phyloP scores from a whole-genome alignment of 1,140 invertebrate species.

The Triops cancriformis region DNA sequence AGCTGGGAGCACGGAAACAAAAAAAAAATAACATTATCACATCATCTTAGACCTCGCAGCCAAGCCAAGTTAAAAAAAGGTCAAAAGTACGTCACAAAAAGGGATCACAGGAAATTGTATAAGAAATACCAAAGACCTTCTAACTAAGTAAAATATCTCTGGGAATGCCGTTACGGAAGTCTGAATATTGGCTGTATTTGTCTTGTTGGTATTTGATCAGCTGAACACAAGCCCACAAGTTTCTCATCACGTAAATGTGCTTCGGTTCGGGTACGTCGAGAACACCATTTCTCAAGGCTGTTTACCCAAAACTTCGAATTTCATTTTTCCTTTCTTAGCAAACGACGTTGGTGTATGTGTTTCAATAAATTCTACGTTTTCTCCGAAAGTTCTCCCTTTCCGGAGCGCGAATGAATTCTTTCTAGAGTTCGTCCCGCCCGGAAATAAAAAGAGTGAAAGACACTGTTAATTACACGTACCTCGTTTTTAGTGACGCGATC shows the following conservation, averaged over 20 bases:
- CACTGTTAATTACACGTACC: constrained; percentile 45
- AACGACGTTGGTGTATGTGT: not conserved
- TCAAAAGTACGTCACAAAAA: not conserved
- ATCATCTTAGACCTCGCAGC: not conserved
- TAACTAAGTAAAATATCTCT: too few relatives aligned
- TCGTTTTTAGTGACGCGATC: constrained; percentile 97
- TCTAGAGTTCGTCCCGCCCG: not conserved
- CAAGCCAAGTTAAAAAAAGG: not conserved
- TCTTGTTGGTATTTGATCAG: not conserved
- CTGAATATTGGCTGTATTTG: not conserved
- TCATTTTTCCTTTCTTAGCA: not conserved
- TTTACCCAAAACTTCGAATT: not conserved
- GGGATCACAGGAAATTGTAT: not conserved
- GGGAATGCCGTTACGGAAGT: too few relatives aligned
- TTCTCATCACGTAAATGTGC: not conserved
- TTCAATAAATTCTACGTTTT: not conserved
- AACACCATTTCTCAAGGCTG: not conserved
- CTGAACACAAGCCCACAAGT: not conserved
- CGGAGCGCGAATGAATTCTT: not conserved
- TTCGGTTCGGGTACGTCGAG: not conserved
- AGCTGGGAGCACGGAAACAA: not conserved
- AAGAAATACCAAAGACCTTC: not conserved
- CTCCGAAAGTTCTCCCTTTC: not conserved
- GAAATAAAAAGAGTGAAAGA: not conserved
- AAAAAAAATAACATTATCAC: not conserved